A percentile compares a stretch with the other conserved stretches of the same genome.
phyloP scores from a whole-genome alignment of 2,113 vertebrate genomes.

The Sander vitreus region DNA sequence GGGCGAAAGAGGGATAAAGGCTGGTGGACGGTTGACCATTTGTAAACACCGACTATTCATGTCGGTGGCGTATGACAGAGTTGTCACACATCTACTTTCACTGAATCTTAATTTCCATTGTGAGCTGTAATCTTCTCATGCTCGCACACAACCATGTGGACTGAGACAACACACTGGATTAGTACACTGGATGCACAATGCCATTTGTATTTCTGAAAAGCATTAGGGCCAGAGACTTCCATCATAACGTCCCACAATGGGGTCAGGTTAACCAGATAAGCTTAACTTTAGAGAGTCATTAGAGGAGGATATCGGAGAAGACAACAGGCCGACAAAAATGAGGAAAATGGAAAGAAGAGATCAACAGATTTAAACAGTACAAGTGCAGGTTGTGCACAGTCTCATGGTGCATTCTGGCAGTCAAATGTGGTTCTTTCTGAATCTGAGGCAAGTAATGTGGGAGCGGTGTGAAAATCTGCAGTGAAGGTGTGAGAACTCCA shows the following conservation, averaged over 20 bases:
- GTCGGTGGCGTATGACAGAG: conserved; percentile 58
- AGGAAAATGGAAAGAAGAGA: conserved; percentile 23
- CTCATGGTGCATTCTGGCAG: conserved; percentile 39
- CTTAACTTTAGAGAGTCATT: conserved; percentile 30
- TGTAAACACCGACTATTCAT: conserved; percentile 68
- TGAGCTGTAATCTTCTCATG: conserved; percentile 58
- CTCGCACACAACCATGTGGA: conserved; percentile 16
- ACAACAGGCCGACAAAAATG: neutral
- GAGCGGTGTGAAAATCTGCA: conserved; percentile 63
- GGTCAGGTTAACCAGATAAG: conserved; percentile 57
- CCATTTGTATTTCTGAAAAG: conserved; percentile 49
- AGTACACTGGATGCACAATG: conserved; percentile 46
- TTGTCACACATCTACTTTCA: conserved; percentile 66
- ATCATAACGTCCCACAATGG: conserved; percentile 2
- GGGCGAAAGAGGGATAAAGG: neutral
- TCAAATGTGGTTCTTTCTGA: conserved; percentile 31
- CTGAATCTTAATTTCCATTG: conserved; percentile 66
- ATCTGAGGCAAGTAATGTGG: conserved; percentile 49
- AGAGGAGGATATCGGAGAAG: conserved; percentile 3
- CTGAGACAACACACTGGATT: conserved; percentile 50
- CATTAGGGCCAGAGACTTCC: conserved; percentile 36
- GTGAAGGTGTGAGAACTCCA: conserved; percentile 54
- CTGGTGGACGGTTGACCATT: conserved; percentile 41
- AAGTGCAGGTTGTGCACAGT: conserved; percentile 28
- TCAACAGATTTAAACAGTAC: conserved; percentile 32